Base-by-base conservation (phyloP, 2,113 vertebrate genomes). In the Spheniscus mendiculus region DNA sequence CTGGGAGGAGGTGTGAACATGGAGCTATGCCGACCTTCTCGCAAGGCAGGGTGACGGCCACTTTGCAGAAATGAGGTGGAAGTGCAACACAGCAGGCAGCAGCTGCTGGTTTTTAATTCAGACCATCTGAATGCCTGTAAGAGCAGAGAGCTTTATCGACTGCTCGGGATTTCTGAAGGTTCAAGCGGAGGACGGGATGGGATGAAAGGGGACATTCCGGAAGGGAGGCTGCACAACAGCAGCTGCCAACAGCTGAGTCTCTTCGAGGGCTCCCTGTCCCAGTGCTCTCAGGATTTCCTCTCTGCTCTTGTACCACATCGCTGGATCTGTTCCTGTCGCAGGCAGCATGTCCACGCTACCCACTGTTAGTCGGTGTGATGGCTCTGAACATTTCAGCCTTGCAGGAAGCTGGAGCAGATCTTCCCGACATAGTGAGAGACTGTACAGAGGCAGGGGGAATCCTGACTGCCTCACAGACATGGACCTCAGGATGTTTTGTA, bases 341-440 rank as follows among this genome's bases (percentile, higher is more conserved):
- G 50, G 84, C 44, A 65, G 12, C 3, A 1, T 1, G 17, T 56
- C 61, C 53, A 11, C 5, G 17, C 45, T 27, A 22, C 81, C 58
- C 52, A 3, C 7, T 1, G 1, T 4, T 36, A 16, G 36, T 11
- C 1, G 0, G 5, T 1, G 50, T 0, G 17, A 42, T 7, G 38
- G 40, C 76, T 59, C 47, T 2, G 36, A 50, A 53, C 23, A 4
- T 6, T 38, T 5, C 65, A 20, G 71, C 40, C 44, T 7, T 3
- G 4, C 44, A 17, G 52, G 38, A 38, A 42, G 71, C 11, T 10
- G 47, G 23, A 50, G 38, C 27, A 36, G 56, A 6, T 67, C 69
- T 44, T 62, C 27, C 40, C 2, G 4, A 20, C 52, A 12, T 2
- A 50, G 47, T 15, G 26, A 36, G 44, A 67, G 50, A 7, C 36